These are phyloP conservation scores for Alauda arvensis DNA, from an alignment of 2,797 vertebrate genomes.

Conservation along the genomic window DNA sequence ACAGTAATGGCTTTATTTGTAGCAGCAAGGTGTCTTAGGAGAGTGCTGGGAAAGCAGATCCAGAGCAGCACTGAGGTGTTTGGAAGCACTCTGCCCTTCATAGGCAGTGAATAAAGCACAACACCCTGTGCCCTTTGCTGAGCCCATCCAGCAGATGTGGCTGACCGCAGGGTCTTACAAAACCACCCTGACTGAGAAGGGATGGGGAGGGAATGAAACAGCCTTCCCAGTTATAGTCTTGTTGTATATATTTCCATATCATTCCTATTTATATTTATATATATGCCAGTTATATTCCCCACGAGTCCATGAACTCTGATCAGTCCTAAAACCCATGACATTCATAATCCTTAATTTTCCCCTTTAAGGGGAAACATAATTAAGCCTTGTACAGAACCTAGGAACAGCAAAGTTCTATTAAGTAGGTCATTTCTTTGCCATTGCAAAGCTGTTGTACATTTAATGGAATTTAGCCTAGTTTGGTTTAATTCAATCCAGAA, in stretches of 20 bases:
- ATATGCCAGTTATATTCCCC: background rate
- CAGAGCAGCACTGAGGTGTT: background rate
- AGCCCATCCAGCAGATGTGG: background rate
- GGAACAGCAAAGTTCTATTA: slow-evolving; percentile 44
- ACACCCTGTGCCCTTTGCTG: background rate
- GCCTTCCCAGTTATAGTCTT: background rate
- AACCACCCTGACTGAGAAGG: background rate
- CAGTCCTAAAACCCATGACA: slow-evolving; percentile 7
- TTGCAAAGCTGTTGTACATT: slow-evolving; percentile 28
- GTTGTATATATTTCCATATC: background rate
- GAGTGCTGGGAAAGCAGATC: background rate
- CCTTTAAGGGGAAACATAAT: slow-evolving; percentile 39
- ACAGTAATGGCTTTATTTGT: background rate
- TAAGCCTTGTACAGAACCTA: slow-evolving; percentile 39
- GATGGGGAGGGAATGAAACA: background rate
- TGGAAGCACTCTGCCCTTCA: background rate
- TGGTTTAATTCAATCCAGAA: slow-evolving; percentile 52
- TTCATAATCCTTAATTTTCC: slow-evolving; percentile 17
- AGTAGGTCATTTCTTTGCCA: slow-evolving; percentile 43
- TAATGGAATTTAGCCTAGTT: slow-evolving; percentile 52
- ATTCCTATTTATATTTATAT: background rate
- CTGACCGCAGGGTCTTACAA: background rate
- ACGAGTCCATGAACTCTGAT: slow-evolving; percentile 1
- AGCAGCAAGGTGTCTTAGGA: background rate
- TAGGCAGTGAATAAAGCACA: background rate